Percentiles rank a stretch among this genome's conserved stretches.
Evolutionary conservation across 92 coral and sea anemone species (phyloP).

Genomic region (Nematostella vectensis): DNA sequence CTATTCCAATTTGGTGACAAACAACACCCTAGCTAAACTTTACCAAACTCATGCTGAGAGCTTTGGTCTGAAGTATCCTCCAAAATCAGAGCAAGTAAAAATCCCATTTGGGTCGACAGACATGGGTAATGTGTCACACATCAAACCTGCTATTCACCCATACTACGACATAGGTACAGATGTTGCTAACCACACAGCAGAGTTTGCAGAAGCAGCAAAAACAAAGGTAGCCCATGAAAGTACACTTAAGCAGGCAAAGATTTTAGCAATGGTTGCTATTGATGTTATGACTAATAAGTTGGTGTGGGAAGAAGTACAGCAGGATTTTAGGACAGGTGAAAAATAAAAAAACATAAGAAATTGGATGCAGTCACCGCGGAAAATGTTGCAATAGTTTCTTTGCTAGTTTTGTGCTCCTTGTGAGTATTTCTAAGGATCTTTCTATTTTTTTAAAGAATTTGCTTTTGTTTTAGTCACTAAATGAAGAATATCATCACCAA

Average conservation of each 20-base stretch:
- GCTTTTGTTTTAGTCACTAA: too few relatives aligned
- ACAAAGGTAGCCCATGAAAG: slow-evolving; percentile 55
- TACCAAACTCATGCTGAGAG: slow-evolving; percentile 79
- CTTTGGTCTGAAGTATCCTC: slow-evolving; percentile 53
- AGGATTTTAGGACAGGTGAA: slow-evolving; percentile 34
- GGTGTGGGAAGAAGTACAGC: slow-evolving; percentile 52
- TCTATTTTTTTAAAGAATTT: too few relatives aligned
- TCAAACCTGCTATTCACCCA: slow-evolving; percentile 93
- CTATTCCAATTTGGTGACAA: slow-evolving; percentile 64
- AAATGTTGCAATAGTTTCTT: too few relatives aligned
- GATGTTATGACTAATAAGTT: slow-evolving; percentile 64
- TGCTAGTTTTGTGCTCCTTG: too few relatives aligned
- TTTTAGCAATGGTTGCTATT: slow-evolving; percentile 75
- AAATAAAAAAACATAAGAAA: too few relatives aligned
- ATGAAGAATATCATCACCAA: too few relatives aligned
- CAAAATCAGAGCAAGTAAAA: slow-evolving; percentile 70
- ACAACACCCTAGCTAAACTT: slow-evolving; percentile 57
- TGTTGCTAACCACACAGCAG: slow-evolving; percentile 71
- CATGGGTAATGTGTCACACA: slow-evolving; percentile 97
- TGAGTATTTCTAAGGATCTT: too few relatives aligned
- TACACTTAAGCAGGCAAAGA: slow-evolving; percentile 67
- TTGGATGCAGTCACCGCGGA: too few relatives aligned
- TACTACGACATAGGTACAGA: slow-evolving; percentile 62
- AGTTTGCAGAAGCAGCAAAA: slow-evolving; percentile 74
- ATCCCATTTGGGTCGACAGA: slow-evolving; percentile 84